phyloP scores from a whole-genome alignment of 2,797 vertebrate genomes.

The Darevskia mixta region DNA sequence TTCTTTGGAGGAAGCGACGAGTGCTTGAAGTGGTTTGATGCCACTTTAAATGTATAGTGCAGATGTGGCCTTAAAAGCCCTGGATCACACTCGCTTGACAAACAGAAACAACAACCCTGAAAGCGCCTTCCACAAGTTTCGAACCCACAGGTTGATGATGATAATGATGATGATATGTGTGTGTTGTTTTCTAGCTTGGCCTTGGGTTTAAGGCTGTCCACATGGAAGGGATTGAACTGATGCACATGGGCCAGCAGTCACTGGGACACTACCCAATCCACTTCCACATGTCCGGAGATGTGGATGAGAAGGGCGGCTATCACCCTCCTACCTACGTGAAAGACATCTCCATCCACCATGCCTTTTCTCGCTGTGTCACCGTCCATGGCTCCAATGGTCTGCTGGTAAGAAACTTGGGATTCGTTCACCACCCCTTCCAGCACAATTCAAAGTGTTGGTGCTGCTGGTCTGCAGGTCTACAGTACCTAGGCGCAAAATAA shows the following conservation, averaged over 20 bases:
- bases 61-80: too few species aligned
- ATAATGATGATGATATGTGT: neutral
- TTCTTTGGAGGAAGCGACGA: too few species aligned
- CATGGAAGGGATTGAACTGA: constrained; percentile 90
- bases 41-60: too few species aligned
- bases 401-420: constrained; percentile 83
- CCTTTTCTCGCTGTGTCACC: constrained; percentile 94
- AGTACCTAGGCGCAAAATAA: too few species aligned
- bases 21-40: too few species aligned
- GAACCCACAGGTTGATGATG: neutral
- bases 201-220: constrained; percentile 88
- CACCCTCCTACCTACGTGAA: constrained; percentile 87
- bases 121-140: neutral
- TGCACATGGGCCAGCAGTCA: constrained; percentile 95
- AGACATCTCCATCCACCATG: constrained; percentile 91
- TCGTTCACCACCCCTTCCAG: neutral
- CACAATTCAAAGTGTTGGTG: too few species aligned
- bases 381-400: constrained; percentile 93
- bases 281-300: constrained; percentile 94
- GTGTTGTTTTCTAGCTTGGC: constrained; percentile 83
- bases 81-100: neutral
- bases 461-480: too few species aligned
- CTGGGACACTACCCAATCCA: constrained; percentile 97
- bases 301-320: constrained; percentile 92
- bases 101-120: too few species aligned